A percentile compares a stretch with the other conserved stretches of the same genome.
Conservation (phyloP, 2,888 invertebrate species). For the Euproctis similis region DNA sequence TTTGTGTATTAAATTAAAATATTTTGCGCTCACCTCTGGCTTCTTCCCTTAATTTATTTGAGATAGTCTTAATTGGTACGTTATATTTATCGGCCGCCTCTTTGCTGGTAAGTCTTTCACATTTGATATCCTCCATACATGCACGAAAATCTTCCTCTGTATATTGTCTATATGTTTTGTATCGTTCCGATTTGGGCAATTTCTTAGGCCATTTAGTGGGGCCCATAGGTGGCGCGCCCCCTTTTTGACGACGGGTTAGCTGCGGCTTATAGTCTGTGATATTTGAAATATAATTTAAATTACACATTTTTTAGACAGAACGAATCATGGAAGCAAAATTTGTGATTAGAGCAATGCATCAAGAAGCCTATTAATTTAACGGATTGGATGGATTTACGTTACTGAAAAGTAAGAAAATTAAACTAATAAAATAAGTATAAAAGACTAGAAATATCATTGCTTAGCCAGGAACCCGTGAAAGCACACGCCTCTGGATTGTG, state of each 20-base stretch:
- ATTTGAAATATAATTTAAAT: no score
- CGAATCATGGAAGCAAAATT: no score
- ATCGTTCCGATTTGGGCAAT: slow-evolving; percentile 17
- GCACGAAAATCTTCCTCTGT: slow-evolving; percentile 23
- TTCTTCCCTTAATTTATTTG: slow-evolving; percentile 13
- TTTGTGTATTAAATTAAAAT: no score
- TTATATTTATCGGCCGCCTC: slow-evolving; percentile 31
- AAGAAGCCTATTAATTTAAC: no score
- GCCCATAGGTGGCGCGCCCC: background rate
- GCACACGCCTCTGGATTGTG: no score
- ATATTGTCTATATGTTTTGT: slow-evolving; percentile 37
- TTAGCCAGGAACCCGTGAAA: no score
- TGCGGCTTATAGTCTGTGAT: background rate
- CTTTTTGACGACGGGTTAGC: background rate
- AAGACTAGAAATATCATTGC: no score
- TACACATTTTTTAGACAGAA: no score
- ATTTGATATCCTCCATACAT: slow-evolving; percentile 27
- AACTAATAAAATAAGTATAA: no score
- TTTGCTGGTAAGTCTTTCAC: slow-evolving; percentile 11
- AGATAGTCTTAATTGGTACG: slow-evolving; percentile 41
- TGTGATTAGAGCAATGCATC: no score
- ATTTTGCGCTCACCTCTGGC: slow-evolving; percentile 16
- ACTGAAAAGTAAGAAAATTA: no score
- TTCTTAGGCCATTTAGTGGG: slow-evolving; percentile 24
- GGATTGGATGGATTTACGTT: no score